These are phyloP conservation scores for Diabrotica balteata DNA, from an alignment of 2,888 invertebrate genomes.

Conservation along the genomic window DNA sequence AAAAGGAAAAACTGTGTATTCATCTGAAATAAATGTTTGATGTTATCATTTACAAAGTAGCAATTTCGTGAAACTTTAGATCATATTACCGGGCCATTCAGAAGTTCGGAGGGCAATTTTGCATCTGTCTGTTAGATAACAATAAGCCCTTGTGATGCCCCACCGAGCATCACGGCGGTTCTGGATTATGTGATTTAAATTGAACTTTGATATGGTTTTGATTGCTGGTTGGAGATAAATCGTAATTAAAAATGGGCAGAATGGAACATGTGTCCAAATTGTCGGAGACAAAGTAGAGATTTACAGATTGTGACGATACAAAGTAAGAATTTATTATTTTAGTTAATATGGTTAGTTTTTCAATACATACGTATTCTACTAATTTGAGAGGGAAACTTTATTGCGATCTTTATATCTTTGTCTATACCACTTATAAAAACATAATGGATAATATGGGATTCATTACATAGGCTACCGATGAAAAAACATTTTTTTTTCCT, in stretches of 20 bases:
- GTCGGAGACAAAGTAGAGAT: neutral
- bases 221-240: neutral
- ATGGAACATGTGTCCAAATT: neutral
- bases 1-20: slow-evolving; percentile 41
- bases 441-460: too few relatives aligned
- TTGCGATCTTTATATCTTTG: too few relatives aligned
- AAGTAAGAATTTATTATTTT: too few relatives aligned
- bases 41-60: slow-evolving; percentile 57
- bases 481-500: too few relatives aligned
- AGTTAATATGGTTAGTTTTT: too few relatives aligned
- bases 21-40: slow-evolving; percentile 56
- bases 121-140: slow-evolving; percentile 9
- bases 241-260: neutral
- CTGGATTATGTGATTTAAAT: neutral
- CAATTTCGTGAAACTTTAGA: slow-evolving; percentile 51
- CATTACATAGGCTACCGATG: too few relatives aligned
- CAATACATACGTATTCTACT: too few relatives aligned
- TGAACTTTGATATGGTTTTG: neutral
- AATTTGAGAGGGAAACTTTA: too few relatives aligned
- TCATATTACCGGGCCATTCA: slow-evolving; percentile 7
- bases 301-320: too few relatives aligned
- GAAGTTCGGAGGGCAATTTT: slow-evolving; percentile 10
- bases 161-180: neutral
- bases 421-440: too few relatives aligned
- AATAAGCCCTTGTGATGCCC: slow-evolving; percentile 11